phyloP scores from a whole-genome alignment of 2,113 vertebrate species.

The Onychorhynchus coronatus region DNA sequence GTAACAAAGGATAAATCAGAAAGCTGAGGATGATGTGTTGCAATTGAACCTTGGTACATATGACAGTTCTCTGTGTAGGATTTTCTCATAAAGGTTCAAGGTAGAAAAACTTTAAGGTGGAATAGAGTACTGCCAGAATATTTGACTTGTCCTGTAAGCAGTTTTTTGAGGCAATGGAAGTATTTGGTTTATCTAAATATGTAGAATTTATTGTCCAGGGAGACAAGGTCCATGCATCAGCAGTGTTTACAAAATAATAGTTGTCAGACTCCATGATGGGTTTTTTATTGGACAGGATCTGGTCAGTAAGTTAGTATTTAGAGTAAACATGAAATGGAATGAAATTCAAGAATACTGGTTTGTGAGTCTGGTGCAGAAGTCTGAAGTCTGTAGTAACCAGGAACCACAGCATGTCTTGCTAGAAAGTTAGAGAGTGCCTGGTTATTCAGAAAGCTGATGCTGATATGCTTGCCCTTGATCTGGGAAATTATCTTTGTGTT shows the following conservation, averaged over 20 bases:
- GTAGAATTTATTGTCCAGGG: conserved; percentile 60
- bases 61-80: conserved; percentile 2
- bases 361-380: conserved; percentile 33
- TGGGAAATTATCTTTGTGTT: not conserved
- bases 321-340: conserved; percentile 42
- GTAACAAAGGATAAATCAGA: not conserved
- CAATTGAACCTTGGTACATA: not conserved
- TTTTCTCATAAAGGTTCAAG: conserved; percentile 44
- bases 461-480: not conserved
- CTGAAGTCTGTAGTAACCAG: not conserved
- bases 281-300: conserved; percentile 50
- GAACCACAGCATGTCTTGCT: not conserved
- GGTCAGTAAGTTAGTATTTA: conserved; percentile 27
- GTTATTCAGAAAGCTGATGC: not conserved
- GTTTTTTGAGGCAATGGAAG: conserved; percentile 43
- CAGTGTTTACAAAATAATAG: conserved; percentile 52
- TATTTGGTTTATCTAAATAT: conserved; percentile 69
- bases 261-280: conserved; percentile 15
- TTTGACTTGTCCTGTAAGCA: conserved; percentile 41
- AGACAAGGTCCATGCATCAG: conserved; percentile 42
- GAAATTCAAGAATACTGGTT: conserved; percentile 13
- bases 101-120: conserved; percentile 38
- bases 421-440: not conserved
- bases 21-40: not conserved
- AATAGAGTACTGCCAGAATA: conserved; percentile 43